Conservation (phyloP, 2,888 invertebrate species). For the Chloroclysta siterata region DNA sequence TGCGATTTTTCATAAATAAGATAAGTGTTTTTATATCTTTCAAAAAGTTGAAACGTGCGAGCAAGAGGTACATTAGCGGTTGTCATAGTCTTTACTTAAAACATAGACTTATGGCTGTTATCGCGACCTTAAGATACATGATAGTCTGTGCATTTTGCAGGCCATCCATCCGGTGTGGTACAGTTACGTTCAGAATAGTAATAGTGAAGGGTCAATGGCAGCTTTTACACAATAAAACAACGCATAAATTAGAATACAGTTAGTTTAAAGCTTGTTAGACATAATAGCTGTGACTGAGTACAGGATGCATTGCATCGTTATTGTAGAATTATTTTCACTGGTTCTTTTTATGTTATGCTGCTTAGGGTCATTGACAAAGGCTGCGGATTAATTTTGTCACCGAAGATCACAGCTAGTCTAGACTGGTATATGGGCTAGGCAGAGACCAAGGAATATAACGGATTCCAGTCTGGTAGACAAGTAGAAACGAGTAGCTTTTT, state of each 20-base stretch:
- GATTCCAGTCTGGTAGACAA: too few relatives aligned
- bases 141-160: constrained; percentile 33
- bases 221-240: constrained; percentile 39
- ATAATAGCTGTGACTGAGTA: not conserved
- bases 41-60: too few relatives aligned
- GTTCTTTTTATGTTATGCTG: not conserved
- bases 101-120: too few relatives aligned
- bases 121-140: not conserved
- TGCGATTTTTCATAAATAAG: too few relatives aligned
- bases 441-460: too few relatives aligned
- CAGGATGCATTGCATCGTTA: not conserved
- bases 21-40: too few relatives aligned
- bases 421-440: too few relatives aligned
- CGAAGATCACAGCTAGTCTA: too few relatives aligned
- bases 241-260: constrained; percentile 37
- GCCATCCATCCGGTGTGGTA: constrained; percentile 39
- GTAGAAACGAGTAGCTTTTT: too few relatives aligned
- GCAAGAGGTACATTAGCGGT: too few relatives aligned
- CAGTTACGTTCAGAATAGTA: constrained; percentile 31
- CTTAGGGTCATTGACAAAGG: not conserved
- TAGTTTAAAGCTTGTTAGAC: constrained; percentile 19
- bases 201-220: constrained; percentile 56
- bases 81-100: too few relatives aligned
- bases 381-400: not conserved
- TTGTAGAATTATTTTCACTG: not conserved